These are phyloP conservation scores for Rhinichthys osculus DNA, from an alignment of 2,797 vertebrate species.

Conservation along the genomic window DNA sequence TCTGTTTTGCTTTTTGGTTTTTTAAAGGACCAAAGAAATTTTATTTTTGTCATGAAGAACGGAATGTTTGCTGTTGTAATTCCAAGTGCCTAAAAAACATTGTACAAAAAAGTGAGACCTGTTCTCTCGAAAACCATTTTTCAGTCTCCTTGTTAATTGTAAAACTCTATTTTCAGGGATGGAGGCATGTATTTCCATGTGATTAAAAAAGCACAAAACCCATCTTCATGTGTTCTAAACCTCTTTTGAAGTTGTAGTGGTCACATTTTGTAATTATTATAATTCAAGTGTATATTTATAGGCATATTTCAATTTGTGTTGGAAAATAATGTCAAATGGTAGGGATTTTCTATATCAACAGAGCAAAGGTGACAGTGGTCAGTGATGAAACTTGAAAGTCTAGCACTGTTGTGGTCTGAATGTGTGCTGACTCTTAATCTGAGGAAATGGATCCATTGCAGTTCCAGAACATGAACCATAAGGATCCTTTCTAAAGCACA, in stretches of 20 bases:
- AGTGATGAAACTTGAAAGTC: constrained; percentile 5
- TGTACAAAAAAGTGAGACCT: constrained; percentile 71
- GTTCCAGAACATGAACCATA: constrained; percentile 78
- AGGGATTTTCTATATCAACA: constrained; percentile 51
- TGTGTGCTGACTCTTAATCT: constrained; percentile 69
- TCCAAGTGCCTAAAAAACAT: constrained; percentile 83
- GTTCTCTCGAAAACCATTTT: constrained; percentile 66
- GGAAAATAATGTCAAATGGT: not conserved
- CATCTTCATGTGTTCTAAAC: constrained; percentile 60
- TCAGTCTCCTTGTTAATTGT: constrained; percentile 73
- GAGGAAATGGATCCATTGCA: constrained; percentile 76
- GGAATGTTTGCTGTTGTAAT: constrained; percentile 73
- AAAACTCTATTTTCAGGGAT: constrained; percentile 77
- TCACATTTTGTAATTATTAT: not conserved
- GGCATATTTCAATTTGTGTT: not conserved
- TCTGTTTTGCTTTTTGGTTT: constrained; percentile 64
- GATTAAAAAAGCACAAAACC: constrained; percentile 74
- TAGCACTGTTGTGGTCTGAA: constrained; percentile 62
- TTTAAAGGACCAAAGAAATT: constrained; percentile 80
- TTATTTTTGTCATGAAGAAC: constrained; percentile 71
- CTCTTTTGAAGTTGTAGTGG: constrained; percentile 50
- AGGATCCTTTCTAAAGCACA: constrained; percentile 80
- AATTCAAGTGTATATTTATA: not conserved
- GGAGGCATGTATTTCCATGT: constrained; percentile 76
- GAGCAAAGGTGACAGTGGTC: constrained; percentile 18